These are phyloP conservation scores for Cryptocheilus praepositus DNA, from an alignment of 2,888 invertebrate genomes.

Conservation along the genomic window DNA sequence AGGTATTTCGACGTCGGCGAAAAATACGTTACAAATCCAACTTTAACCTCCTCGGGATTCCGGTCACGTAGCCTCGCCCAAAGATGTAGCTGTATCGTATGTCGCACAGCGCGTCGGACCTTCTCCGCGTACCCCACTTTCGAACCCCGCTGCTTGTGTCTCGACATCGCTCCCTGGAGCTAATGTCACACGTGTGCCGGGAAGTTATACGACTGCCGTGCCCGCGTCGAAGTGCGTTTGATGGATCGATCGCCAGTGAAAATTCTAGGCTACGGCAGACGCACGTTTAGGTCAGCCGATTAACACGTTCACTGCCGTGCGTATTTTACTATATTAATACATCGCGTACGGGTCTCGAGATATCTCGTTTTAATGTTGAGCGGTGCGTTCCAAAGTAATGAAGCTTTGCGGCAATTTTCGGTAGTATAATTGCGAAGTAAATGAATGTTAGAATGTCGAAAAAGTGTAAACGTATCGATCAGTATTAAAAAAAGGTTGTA, in stretches of 20 bases:
- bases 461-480: too few relatives aligned
- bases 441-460: too few relatives aligned
- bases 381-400: too few relatives aligned
- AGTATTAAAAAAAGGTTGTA: too few relatives aligned
- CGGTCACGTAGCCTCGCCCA: slow-evolving; percentile 69
- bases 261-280: too few relatives aligned
- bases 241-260: neutral
- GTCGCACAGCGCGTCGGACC: slow-evolving; percentile 60
- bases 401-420: too few relatives aligned
- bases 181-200: slow-evolving; percentile 53
- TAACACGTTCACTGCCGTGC: too few relatives aligned
- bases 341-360: too few relatives aligned
- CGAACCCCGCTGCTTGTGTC: slow-evolving; percentile 70
- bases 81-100: slow-evolving; percentile 70
- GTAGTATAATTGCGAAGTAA: too few relatives aligned
- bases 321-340: too few relatives aligned
- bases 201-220: slow-evolving; percentile 34
- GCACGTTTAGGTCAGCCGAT: too few relatives aligned
- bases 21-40: slow-evolving; percentile 74
- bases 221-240: neutral
- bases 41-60: slow-evolving; percentile 69
- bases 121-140: slow-evolving; percentile 71
- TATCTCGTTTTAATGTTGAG: too few relatives aligned
- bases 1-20: slow-evolving; percentile 67
- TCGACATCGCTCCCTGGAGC: slow-evolving; percentile 43